Conservation (phyloP, 2,888 invertebrate genomes). For the Rotaria magnacalcarata region DNA sequence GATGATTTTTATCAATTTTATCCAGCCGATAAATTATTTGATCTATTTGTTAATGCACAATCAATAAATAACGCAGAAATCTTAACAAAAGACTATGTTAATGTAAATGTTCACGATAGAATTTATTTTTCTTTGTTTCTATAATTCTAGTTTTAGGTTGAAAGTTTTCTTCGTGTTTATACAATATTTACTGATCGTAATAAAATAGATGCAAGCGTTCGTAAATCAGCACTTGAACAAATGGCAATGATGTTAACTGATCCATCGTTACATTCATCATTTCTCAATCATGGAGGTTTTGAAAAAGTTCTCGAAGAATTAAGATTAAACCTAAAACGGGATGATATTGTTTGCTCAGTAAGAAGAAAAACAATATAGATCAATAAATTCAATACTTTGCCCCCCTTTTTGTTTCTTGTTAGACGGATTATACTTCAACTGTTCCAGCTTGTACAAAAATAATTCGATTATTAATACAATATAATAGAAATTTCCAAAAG, state of each 20-base stretch:
- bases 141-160: background rate
- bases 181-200: conserved; percentile 37
- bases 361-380: background rate
- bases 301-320: conserved; percentile 51
- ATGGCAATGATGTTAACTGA: conserved; percentile 56
- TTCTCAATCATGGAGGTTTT: conserved; percentile 52
- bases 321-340: conserved; percentile 49
- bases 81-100: background rate
- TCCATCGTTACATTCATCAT: conserved; percentile 52
- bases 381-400: too few species aligned
- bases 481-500: conserved; percentile 17
- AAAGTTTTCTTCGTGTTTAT: conserved; percentile 28
- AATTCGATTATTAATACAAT: conserved; percentile 19
- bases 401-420: background rate
- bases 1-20: conserved; percentile 35
- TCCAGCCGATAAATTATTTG: conserved; percentile 29
- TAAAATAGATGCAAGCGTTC: conserved; percentile 53
- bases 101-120: background rate
- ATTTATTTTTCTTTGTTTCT: background rate
- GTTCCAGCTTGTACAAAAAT: background rate
- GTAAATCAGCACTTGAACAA: conserved; percentile 56
- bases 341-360: conserved; percentile 23
- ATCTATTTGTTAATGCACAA: background rate
- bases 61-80: background rate
- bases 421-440: conserved; percentile 3